Evolutionary conservation across 2,888 invertebrate genomes (phyloP).

Genomic region (Tetheella fluctuosa): DNA sequence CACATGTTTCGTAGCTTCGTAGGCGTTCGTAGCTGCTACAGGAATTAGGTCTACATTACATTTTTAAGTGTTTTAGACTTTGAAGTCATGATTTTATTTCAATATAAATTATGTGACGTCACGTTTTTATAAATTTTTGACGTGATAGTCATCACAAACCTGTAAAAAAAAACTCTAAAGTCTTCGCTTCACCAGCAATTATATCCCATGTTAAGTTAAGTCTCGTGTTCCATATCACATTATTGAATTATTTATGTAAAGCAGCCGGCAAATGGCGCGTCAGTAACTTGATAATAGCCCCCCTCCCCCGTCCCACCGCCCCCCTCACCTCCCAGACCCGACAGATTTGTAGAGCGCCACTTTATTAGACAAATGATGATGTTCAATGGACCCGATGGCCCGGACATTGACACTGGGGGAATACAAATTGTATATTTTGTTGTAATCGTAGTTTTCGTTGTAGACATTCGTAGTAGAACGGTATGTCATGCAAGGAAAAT

Average conservation of each 20-base stretch:
- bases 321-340: conserved; percentile 1
- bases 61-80: neutral
- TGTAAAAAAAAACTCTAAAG: too few relatives aligned
- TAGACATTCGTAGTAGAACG: neutral
- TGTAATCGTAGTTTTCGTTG: neutral
- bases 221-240: conserved; percentile 31
- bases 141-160: too few relatives aligned
- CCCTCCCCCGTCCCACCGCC: conserved; percentile 17
- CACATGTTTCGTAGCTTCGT: neutral
- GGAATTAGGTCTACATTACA: neutral
- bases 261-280: conserved; percentile 64
- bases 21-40: conserved; percentile 1
- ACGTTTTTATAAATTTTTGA: too few relatives aligned
- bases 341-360: conserved; percentile 20
- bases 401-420: conserved; percentile 22
- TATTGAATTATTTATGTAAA: conserved; percentile 69
- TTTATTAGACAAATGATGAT: conserved; percentile 52
- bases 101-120: neutral
- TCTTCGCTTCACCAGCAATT: neutral
- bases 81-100: neutral
- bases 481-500: neutral
- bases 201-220: neutral
- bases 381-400: conserved; percentile 35
- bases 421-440: conserved; percentile 17
- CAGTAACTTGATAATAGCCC: conserved; percentile 63